Percentiles rank a stretch among this genome's conserved stretches.
Conservation (phyloP, 2,797 vertebrate genomes). For the Sciurus vulgaris region DNA sequence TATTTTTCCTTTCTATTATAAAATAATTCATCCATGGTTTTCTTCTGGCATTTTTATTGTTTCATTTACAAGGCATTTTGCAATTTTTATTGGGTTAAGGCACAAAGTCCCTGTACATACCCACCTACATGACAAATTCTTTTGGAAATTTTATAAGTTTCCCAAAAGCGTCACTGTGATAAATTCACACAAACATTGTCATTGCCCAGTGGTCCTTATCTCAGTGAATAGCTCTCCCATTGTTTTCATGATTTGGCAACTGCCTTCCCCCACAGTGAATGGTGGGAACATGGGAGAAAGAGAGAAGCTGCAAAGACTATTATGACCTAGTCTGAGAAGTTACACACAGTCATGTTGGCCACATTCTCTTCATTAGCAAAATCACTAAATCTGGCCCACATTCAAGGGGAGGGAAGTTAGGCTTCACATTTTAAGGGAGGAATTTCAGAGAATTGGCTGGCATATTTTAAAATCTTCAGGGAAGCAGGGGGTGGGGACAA, state of each 20-base stretch:
- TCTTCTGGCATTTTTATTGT: not conserved
- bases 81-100: not conserved
- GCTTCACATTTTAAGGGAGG: not conserved
- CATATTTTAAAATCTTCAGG: not conserved
- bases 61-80: not conserved
- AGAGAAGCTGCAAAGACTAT: not conserved
- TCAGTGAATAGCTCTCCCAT: not conserved
- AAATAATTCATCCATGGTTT: not conserved
- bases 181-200: not conserved
- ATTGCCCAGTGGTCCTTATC: not conserved
- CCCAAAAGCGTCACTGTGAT: not conserved
- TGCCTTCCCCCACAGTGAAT: not conserved
- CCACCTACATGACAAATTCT: not conserved
- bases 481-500: not conserved
- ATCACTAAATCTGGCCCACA: not conserved
- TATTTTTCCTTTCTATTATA: not conserved
- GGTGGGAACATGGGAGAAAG: not conserved
- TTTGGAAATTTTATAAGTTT: not conserved
- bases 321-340: not conserved
- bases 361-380: not conserved
- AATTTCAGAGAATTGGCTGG: not conserved
- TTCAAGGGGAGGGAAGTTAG: not conserved
- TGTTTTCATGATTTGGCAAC: not conserved
- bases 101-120: not conserved
- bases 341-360: not conserved